Percentiles rank a stretch among this genome's conserved stretches.
Evolutionary conservation across 2,888 invertebrate genomes (phyloP).

Genomic region (Pyrochroa serraticornis): DNA sequence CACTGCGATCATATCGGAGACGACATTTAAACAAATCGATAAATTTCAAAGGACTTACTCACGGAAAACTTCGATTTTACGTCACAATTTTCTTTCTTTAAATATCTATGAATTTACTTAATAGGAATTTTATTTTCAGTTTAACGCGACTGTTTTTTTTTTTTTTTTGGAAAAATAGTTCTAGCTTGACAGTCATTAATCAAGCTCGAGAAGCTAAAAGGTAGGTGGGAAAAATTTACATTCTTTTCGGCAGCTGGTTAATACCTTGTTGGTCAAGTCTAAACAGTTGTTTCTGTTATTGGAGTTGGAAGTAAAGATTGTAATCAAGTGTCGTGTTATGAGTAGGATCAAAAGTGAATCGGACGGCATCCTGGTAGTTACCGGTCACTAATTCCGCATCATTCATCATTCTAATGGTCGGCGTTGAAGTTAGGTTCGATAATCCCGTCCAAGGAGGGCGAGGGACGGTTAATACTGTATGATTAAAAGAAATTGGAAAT

Average conservation of each 20-base stretch:
- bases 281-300: slow-evolving; percentile 2
- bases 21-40: not conserved
- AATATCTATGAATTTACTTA: too few species aligned
- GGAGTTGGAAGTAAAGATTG: not conserved
- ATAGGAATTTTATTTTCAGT: too few species aligned
- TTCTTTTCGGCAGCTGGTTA: not conserved
- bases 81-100: too few species aligned
- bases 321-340: not conserved
- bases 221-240: slow-evolving; percentile 1
- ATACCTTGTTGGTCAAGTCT: too few species aligned
- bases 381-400: slow-evolving; percentile 37
- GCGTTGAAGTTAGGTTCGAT: slow-evolving; percentile 11
- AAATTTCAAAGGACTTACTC: too few species aligned
- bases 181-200: too few species aligned
- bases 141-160: too few species aligned
- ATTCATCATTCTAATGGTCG: slow-evolving; percentile 35
- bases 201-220: too few species aligned
- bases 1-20: slow-evolving; percentile 12
- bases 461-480: slow-evolving; percentile 12
- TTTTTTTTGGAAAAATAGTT: too few species aligned
- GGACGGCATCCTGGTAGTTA: slow-evolving; percentile 34
- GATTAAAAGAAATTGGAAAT: slow-evolving; percentile 30
- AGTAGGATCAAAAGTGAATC: slow-evolving; percentile 36
- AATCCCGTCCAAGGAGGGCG: not conserved
- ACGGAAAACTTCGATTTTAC: too few species aligned